phyloP scores from a whole-genome alignment of 2,113 vertebrate species.

The Hemiscyllium ocellatum region DNA sequence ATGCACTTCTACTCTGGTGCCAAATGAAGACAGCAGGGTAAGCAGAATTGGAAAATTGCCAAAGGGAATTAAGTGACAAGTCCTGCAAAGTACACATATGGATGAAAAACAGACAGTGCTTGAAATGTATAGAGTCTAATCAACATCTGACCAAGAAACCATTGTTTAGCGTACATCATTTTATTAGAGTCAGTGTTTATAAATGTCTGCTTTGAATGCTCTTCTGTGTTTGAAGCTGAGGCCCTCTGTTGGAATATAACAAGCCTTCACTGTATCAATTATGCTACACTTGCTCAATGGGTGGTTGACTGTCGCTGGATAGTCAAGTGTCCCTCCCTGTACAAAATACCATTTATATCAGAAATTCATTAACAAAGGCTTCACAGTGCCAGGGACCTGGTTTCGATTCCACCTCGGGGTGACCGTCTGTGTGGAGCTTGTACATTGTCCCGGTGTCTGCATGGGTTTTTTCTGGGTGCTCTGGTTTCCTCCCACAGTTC shows the following conservation, averaged over 20 bases:
- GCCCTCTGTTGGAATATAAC: no score
- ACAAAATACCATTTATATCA: neutral
- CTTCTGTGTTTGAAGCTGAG: neutral
- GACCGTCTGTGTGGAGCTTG: no score
- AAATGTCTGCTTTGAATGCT: neutral
- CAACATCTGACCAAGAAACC: neutral
- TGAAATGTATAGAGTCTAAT: neutral
- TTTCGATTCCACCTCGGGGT: no score
- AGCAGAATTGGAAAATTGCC: slow-evolving; percentile 42
- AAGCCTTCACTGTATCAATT: neutral
- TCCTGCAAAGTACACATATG: neutral
- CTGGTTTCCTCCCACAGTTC: no score
- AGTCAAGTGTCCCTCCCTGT: neutral
- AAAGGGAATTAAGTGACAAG: neutral
- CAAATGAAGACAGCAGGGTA: slow-evolving; percentile 94
- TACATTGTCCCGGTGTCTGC: no score
- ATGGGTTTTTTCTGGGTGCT: no score
- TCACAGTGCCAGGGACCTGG: no score
- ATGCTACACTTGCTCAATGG: neutral
- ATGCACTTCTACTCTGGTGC: slow-evolving; percentile 86
- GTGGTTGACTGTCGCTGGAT: neutral
- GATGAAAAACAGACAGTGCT: neutral
- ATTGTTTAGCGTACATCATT: neutral
- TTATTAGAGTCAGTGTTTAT: neutral
- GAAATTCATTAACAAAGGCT: neutral